Percentiles rank a stretch among this genome's conserved stretches.
Evolutionary conservation across 2,113 vertebrate species (phyloP).

Genomic region (Neodon shergylaensis): DNA sequence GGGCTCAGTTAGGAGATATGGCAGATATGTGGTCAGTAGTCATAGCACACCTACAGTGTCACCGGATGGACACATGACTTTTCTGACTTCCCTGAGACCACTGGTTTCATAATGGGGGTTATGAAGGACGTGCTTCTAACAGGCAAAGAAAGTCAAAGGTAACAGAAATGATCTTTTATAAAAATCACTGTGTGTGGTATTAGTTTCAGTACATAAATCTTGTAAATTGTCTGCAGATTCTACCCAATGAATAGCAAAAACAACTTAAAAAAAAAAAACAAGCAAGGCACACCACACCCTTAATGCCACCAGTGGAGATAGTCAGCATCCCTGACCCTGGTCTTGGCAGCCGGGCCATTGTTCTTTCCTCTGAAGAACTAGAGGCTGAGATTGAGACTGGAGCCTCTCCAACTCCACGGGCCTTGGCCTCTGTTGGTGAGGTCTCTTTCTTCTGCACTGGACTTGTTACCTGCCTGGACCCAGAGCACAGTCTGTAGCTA

Average conservation of each 20-base stretch:
- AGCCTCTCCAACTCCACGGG: neutral
- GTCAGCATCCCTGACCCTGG: neutral
- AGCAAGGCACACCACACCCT: neutral
- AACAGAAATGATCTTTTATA: neutral
- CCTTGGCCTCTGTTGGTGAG: neutral
- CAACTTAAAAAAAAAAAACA: neutral
- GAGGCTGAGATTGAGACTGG: neutral
- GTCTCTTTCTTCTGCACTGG: neutral
- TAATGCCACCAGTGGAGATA: neutral
- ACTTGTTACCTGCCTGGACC: neutral
- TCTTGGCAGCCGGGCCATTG: neutral
- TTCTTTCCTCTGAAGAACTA: neutral
- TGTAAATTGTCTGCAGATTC: neutral
- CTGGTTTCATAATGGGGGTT: neutral
- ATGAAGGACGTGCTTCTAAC: neutral
- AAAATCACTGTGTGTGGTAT: neutral
- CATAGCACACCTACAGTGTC: neutral
- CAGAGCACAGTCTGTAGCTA: neutral
- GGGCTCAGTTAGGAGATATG: neutral
- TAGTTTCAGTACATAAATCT: neutral
- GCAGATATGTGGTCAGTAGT: neutral
- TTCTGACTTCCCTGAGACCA: neutral
- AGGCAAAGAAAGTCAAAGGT: neutral
- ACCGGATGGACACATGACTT: neutral
- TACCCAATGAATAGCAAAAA: neutral